These are phyloP conservation scores for Piscicola geometra DNA, from an alignment of 2,888 invertebrate genomes.

Conservation along the genomic window DNA sequence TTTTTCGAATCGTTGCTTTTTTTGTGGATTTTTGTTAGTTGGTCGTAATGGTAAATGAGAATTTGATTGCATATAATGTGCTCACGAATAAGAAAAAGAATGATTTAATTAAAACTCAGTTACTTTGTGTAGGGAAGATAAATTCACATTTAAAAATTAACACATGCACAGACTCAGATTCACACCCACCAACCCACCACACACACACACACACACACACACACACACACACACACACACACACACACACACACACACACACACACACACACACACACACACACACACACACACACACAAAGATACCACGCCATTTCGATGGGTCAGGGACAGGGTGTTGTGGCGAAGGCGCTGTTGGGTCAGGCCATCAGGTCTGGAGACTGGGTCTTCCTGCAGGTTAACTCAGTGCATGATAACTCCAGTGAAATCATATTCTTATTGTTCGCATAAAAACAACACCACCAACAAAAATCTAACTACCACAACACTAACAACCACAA, in stretches of 20 bases:
- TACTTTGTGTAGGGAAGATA: no score
- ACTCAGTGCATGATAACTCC: neutral
- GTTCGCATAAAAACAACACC: no score
- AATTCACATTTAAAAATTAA: no score
- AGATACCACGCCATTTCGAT: constrained; percentile 55
- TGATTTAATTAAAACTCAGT: no score
- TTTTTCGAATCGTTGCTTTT: no score
- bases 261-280: constrained; percentile 16
- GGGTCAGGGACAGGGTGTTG: constrained; percentile 58
- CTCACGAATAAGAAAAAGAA: no score
- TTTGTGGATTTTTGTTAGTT: no score
- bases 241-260: constrained; percentile 16
- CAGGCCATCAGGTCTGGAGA: constrained; percentile 54
- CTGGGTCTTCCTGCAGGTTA: constrained; percentile 57
- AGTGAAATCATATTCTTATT: constrained; percentile 12
- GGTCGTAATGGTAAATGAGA: no score
- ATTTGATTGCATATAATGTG: no score
- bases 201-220: constrained; percentile 15
- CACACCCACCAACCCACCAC: neutral
- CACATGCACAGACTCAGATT: constrained; percentile 11
- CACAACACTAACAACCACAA: neutral
- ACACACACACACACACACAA: constrained; percentile 22
- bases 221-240: constrained; percentile 23
- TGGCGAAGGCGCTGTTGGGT: constrained; percentile 56
- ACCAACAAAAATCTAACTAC: no score